Evolutionary conservation across 1,140 invertebrate species (phyloP), one percentile per base, ranked within the genome.

Genomic region (Myzus persicae): DNA sequence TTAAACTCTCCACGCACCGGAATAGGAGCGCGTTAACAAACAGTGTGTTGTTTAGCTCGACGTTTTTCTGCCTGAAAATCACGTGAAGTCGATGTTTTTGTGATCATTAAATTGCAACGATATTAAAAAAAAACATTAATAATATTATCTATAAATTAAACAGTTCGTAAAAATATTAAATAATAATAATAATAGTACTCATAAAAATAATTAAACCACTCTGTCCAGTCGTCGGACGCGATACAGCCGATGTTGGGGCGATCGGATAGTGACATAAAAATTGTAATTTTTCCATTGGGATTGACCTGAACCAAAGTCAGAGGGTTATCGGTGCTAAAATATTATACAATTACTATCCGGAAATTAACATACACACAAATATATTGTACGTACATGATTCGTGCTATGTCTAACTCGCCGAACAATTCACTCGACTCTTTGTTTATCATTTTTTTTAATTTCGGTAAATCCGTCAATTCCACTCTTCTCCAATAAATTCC

Each of bases 161-260:
- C 3, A 40, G 22, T 84, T 3, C 40, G 14, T n/a, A n/a, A n/a
- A n/a, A n/a, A n/a, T n/a, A n/a, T n/a, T n/a, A n/a, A n/a, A n/a
- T n/a, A n/a, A n/a, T n/a, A n/a, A n/a, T n/a, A n/a, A n/a, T n/a
- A n/a, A n/a, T n/a, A n/a, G n/a, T 67, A 90, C 89, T 90, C 54
- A 14, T 90, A 90, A 67, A 90, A 90, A 67, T 67, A 26, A n/a
- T n/a, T 42, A n/a, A 90, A 67, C 89, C 54, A 90, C 20, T 67
- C 89, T 2, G 89, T 90, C 89, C 89, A 90, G 36, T 42, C 2
- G 26, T 42, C 51, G 14, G 24, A 67, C 5, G 89, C 26, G 0
- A 90, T 40, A 9, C 89, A 59, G 18, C 6, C 3, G 6, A 90
- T 0, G 26, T 38, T 90, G 6, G 89, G 89, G 7, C 54, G 54